Conservation (phyloP, 2,113 vertebrate species). For the Rhineura floridana region DNA sequence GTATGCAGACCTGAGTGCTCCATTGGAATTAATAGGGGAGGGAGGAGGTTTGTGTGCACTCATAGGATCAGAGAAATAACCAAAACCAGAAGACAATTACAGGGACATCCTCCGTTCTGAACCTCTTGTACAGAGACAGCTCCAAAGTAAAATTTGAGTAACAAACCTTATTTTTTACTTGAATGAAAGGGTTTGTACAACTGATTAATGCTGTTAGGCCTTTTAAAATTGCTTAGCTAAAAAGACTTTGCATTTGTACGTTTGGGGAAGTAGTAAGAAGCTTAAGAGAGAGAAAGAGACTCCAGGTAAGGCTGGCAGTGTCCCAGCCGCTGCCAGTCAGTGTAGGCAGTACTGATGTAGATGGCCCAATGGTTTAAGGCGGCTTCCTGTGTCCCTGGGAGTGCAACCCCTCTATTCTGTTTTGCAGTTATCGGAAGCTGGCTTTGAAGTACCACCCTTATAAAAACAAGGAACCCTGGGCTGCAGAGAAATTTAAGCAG, state of each 20-base stretch:
- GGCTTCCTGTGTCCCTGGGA: neutral
- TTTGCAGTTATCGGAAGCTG: slow-evolving; percentile 81
- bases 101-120: too few species aligned
- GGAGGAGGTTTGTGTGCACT: too few species aligned
- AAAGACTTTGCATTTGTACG: neutral
- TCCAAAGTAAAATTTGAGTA: neutral
- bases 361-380: too few species aligned
- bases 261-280: neutral
- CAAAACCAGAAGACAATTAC: too few species aligned
- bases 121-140: neutral
- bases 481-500: slow-evolving; percentile 76
- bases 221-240: neutral
- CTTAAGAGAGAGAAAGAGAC: neutral
- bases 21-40: too few species aligned
- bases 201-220: neutral
- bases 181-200: neutral
- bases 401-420: neutral
- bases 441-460: slow-evolving; percentile 86
- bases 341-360: too few species aligned
- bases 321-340: too few species aligned
- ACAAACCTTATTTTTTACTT: neutral
- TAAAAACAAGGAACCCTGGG: slow-evolving; percentile 71
- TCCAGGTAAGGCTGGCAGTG: too few species aligned
- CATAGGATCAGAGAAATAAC: too few species aligned
- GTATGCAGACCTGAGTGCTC: too few species aligned